phyloP scores from a whole-genome alignment of 2,113 vertebrate species.

The Taxidea taxus region DNA sequence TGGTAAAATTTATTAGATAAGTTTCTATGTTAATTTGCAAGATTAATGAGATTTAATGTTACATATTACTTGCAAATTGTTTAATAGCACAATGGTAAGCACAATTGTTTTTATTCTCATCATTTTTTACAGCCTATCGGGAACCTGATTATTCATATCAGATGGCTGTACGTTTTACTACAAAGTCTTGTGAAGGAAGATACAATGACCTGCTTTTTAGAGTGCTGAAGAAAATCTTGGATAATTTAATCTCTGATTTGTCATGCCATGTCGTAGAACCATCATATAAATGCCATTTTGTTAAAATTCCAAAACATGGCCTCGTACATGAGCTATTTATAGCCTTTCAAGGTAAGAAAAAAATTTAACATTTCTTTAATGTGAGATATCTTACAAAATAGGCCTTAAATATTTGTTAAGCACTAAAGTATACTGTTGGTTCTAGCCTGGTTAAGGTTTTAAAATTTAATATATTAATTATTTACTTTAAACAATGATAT shows the following conservation, averaged over 20 bases:
- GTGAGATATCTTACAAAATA: neutral
- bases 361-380: neutral
- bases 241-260: slow-evolving; percentile 74
- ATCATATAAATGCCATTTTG: slow-evolving; percentile 76
- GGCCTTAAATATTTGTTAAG: slow-evolving; percentile 22
- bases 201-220: slow-evolving; percentile 70
- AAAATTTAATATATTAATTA: slow-evolving; percentile 31
- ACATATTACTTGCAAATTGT: neutral
- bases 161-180: slow-evolving; percentile 76
- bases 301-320: slow-evolving; percentile 65
- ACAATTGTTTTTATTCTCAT: neutral
- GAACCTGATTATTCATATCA: slow-evolving; percentile 82
- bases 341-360: slow-evolving; percentile 82
- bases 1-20: slow-evolving; percentile 16
- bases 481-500: slow-evolving; percentile 30
- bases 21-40: slow-evolving; percentile 29
- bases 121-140: slow-evolving; percentile 76
- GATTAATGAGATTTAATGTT: slow-evolving; percentile 1
- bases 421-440: neutral
- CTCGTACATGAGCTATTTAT: slow-evolving; percentile 79
- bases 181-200: slow-evolving; percentile 58
- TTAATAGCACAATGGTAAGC: neutral
- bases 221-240: slow-evolving; percentile 68
- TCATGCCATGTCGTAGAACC: slow-evolving; percentile 68
- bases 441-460: slow-evolving; percentile 3